Evolutionary conservation across 2,113 vertebrate species (phyloP).

Genomic region (Catagonus wagneri): DNA sequence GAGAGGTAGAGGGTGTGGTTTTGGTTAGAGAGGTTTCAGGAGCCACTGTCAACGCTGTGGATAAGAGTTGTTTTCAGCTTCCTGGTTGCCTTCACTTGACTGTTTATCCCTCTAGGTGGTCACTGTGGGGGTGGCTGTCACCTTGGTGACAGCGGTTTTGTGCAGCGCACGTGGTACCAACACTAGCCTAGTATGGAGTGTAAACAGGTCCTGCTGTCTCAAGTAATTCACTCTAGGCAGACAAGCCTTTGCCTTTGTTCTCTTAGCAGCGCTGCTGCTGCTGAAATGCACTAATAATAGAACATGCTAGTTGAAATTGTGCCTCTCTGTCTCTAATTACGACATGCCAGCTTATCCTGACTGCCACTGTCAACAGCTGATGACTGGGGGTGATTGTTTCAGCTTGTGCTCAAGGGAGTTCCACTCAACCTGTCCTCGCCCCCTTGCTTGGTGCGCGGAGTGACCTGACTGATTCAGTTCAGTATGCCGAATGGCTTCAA

Average conservation of each 20-base stretch:
- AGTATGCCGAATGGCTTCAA: not conserved
- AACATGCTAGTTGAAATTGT: slow-evolving; percentile 11
- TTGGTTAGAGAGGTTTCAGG: not conserved
- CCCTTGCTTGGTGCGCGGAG: not conserved
- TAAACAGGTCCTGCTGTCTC: slow-evolving; percentile 37
- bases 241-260: slow-evolving; percentile 59
- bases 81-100: not conserved
- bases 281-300: slow-evolving; percentile 59
- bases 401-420: not conserved
- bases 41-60: not conserved
- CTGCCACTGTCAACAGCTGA: slow-evolving; percentile 37
- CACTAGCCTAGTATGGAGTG: not conserved
- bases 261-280: slow-evolving; percentile 18
- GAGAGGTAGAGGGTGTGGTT: not conserved
- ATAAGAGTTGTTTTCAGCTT: not conserved
- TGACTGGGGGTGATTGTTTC: slow-evolving; percentile 21
- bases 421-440: not conserved
- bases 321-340: slow-evolving; percentile 69
- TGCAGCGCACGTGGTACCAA: not conserved
- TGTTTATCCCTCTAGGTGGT: not conserved
- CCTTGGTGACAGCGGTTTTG: slow-evolving; percentile 67
- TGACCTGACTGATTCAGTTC: slow-evolving; percentile 39
- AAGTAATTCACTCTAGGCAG: not conserved
- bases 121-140: slow-evolving; percentile 25
- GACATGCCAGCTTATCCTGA: not conserved